Percentiles rank a stretch among this genome's conserved stretches.
phyloP scores from a whole-genome alignment of 2,797 vertebrate genomes.

The Malurus leucopterus region DNA sequence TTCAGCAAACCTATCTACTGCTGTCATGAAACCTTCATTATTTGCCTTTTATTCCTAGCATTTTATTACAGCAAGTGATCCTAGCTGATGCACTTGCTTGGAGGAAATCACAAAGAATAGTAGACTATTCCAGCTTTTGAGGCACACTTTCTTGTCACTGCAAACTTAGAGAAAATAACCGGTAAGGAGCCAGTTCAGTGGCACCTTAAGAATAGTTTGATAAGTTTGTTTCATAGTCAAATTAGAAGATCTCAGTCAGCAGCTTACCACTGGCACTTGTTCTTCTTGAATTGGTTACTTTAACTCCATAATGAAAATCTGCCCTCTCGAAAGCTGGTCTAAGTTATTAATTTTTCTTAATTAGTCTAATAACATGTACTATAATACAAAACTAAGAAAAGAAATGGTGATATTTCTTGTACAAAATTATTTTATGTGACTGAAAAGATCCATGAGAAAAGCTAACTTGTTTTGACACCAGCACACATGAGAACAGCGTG shows the following conservation, averaged over 20 bases:
- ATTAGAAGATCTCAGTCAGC: not conserved
- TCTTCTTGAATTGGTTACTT: not conserved
- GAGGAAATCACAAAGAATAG: not conserved
- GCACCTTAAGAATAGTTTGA: not conserved
- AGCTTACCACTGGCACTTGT: not conserved
- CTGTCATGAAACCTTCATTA: conserved; percentile 1
- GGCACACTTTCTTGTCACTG: not conserved
- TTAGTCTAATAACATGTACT: not conserved
- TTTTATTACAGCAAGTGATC: not conserved
- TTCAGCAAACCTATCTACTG: not conserved
- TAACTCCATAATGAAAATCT: not conserved
- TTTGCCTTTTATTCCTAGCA: not conserved
- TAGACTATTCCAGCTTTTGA: not conserved
- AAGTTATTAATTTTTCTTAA: not conserved
- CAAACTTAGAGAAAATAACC: not conserved
- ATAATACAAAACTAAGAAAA: not conserved
- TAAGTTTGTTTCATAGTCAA: not conserved
- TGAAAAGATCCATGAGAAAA: not conserved
- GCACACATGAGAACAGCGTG: not conserved
- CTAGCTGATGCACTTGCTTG: not conserved
- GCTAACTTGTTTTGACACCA: not conserved
- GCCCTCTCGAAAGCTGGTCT: not conserved
- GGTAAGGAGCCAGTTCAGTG: not conserved
- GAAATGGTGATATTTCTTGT: not conserved
- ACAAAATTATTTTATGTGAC: not conserved